Evolutionary conservation across 2,797 vertebrate genomes (phyloP), one percentile per base, ranked within the genome.

Genomic region (Labeo calbasu): DNA sequence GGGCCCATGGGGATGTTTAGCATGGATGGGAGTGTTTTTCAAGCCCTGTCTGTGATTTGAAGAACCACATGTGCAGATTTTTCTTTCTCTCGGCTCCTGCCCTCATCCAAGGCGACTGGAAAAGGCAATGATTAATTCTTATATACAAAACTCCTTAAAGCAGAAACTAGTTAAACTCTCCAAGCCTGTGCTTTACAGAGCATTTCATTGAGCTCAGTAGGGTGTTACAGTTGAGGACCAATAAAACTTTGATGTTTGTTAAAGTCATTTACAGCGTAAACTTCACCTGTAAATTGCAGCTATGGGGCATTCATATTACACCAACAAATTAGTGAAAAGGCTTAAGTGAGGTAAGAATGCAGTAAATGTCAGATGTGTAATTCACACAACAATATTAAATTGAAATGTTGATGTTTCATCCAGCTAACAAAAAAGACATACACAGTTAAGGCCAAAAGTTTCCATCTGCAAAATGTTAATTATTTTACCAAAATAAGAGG

Each of bases 61-160:
- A 81, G 21, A 83, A 82, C 21, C 72, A 77, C 73, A 83, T 77
- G 73, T 66, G 70, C 25, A 48, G 28, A 40, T 51, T 65, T 50
- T 28, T 61, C 28, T 19, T 23, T 50, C 55, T 68, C 25, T 36
- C 28, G 1, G 21, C 23, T 82, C 19, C 55, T 63, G 40, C 43
- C 2, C 40, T 75, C 12, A 1, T 65, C 46, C 48, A 82, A 53
- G 28, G 0, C 1, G 6, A 36, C 40, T 43, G 25, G 25, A 23
- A 73, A 75, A 75, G 25, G 17, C 7, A 2, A 23, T 1, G 25
- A 32, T 40, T 72, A 19, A 46, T 75, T 14, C 46, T 66, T 71
- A 65, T 65, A 66, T 10, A 32, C 57, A 61, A 65, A 82, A 48
- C 25, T 32, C 23, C n/a, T 81, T 48, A 59, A 81, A 25, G 8